Base-by-base conservation (phyloP, 2,888 invertebrate genomes). In the Euclidia mi region DNA sequence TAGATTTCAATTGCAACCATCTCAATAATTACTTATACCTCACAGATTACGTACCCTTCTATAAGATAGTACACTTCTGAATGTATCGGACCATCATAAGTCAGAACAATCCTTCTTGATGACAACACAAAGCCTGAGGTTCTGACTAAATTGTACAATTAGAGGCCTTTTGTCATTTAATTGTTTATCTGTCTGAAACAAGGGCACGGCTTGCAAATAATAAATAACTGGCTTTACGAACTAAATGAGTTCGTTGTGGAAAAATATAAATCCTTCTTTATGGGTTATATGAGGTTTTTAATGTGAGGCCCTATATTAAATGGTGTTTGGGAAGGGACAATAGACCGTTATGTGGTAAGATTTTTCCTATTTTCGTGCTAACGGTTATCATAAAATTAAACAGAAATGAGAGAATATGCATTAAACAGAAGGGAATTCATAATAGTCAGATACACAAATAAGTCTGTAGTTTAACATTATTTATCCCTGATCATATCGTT, bases 131-230 rank as follows among this genome's bases (percentile, higher is more conserved):
- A 76, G 71, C 72, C 69, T 73, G 68, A 71, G 78, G 77, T 81
- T 76, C 75, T n/a, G n/a, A 77, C 81, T 80, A 82, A 85, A 85
- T 84, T 84, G 79, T 75, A 80, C 85, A 83, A 84, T 85, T 85
- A 84, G 78, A 78, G 58, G 71, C 77, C 81, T 78, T 84, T 85
- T 85, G 84, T 85, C 80, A 72, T 82, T 74, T 81, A 80, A 85
- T 85, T 85, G 84, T 85, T 85, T 83, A 79, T 81, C 81, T 85
- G 77, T 71, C 76, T 75, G 57, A 66, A 76, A 81, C 84, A 83
- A 81, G 60, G 78, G 65, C 61, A 59, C 60, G 64, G 48, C 49
- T 56, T 57, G 58, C 62, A 79, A 78, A 82, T 83, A 79, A 78
- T 82, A 85, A 85, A 85, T 84, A 81, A 78, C 78, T 67, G 66